Conservation (phyloP, 2,113 vertebrate species). For the Lathamus discolor region DNA sequence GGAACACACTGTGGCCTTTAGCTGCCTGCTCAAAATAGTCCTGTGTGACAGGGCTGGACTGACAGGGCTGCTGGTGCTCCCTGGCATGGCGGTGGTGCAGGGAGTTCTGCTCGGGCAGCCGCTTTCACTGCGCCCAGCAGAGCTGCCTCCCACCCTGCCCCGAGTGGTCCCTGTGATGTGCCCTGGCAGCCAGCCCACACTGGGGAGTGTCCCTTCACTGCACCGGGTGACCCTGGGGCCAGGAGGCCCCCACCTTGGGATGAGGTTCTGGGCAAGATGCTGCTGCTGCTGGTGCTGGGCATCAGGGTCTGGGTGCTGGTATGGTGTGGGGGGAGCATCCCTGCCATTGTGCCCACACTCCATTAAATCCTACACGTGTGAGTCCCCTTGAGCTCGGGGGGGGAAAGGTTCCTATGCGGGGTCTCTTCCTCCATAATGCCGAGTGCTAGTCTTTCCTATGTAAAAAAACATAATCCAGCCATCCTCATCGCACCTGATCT, state of each 20-base stretch:
- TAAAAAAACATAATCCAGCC: neutral
- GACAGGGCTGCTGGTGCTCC: neutral
- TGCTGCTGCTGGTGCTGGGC: neutral
- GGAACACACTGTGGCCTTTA: constrained; percentile 1
- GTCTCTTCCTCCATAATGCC: neutral
- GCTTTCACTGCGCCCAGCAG: neutral
- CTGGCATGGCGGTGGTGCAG: fast-evolving
- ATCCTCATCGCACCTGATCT: neutral
- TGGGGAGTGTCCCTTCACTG: neutral
- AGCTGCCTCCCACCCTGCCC: neutral
- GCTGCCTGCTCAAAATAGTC: constrained; percentile 42
- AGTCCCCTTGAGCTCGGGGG: neutral
- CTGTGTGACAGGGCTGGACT: neutral
- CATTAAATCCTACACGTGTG: fast-evolving
- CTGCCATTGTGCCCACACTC: fast-evolving
- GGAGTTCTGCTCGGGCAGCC: neutral
- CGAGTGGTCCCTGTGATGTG: neutral
- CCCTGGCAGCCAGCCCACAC: neutral
- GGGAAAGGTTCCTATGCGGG: fast-evolving
- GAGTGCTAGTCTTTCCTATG: neutral
- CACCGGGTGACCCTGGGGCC: neutral
- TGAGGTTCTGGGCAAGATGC: neutral
- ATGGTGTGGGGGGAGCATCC: neutral
- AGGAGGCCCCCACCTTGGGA: neutral
- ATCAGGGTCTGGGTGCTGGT: fast-evolving